Evolutionary conservation across 1,140 invertebrate species (phyloP).

Genomic region (Luehdorfia chinensis): DNA sequence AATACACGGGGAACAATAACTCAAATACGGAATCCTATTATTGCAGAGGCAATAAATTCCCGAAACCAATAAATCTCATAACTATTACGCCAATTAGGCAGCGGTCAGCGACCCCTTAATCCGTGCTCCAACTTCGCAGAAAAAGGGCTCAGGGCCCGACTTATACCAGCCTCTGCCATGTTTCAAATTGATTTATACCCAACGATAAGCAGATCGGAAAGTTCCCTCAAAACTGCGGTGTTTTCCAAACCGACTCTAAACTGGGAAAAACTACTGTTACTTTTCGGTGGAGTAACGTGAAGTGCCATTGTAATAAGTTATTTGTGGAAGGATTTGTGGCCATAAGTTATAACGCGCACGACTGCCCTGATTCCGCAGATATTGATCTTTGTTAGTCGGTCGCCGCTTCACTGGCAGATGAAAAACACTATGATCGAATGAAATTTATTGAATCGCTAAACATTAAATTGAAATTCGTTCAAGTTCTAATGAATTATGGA

Average conservation of each 20-base stretch:
- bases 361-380: slow-evolving; percentile 51
- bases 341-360: slow-evolving; percentile 44
- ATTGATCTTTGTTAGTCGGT: slow-evolving; percentile 47
- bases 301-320: slow-evolving; percentile 48
- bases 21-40: slow-evolving; percentile 29
- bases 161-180: slow-evolving; percentile 47
- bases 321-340: slow-evolving; percentile 41
- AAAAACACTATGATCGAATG: slow-evolving; percentile 25
- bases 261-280: slow-evolving; percentile 37
- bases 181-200: slow-evolving; percentile 67
- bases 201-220: slow-evolving; percentile 58
- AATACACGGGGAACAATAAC: slow-evolving; percentile 11
- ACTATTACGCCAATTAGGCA: slow-evolving; percentile 71
- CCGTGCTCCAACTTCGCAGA: slow-evolving; percentile 45
- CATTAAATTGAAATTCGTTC: too few relatives aligned
- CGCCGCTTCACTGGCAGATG: slow-evolving; percentile 32
- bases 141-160: slow-evolving; percentile 57
- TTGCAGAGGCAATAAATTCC: slow-evolving; percentile 38
- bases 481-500: too few relatives aligned
- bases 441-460: too few relatives aligned
- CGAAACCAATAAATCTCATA: slow-evolving; percentile 56
- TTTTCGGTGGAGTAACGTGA: slow-evolving; percentile 12
- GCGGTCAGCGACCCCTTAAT: slow-evolving; percentile 57
- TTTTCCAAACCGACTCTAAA: slow-evolving; percentile 23
- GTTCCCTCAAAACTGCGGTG: slow-evolving; percentile 21